Conservation (phyloP, 2,797 vertebrate genomes). For the Girardinus metallicus region DNA sequence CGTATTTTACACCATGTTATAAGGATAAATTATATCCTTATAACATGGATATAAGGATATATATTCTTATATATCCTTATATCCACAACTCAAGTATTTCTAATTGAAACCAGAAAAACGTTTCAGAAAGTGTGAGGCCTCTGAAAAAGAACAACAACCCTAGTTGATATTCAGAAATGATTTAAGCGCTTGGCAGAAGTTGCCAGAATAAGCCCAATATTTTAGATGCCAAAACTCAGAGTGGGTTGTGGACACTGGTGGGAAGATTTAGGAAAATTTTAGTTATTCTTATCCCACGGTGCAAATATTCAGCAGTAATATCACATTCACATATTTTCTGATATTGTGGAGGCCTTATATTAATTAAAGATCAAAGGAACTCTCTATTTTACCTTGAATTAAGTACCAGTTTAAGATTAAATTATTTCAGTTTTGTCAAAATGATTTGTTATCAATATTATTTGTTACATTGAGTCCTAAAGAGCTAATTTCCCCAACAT, state of each 20-base stretch:
- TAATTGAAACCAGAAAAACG: neutral
- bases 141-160: neutral
- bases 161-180: neutral
- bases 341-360: neutral
- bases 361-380: neutral
- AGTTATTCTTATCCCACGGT: neutral
- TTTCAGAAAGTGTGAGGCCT: neutral
- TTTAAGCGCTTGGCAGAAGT: neutral
- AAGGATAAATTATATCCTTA: neutral
- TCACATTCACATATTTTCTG: neutral
- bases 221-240: neutral
- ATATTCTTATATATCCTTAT: no score
- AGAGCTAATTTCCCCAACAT: neutral
- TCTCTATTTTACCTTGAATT: neutral
- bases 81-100: neutral
- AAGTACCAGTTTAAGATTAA: neutral
- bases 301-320: neutral
- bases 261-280: neutral
- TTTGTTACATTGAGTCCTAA: neutral
- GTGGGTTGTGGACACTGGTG: neutral
- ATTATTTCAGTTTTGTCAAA: neutral
- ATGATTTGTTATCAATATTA: neutral
- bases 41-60: no score
- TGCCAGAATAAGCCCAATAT: neutral
- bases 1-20: neutral